Evolutionary conservation across 1,140 invertebrate genomes (phyloP), one percentile per base, ranked within the genome.

Genomic region (Aphidius ervi): DNA sequence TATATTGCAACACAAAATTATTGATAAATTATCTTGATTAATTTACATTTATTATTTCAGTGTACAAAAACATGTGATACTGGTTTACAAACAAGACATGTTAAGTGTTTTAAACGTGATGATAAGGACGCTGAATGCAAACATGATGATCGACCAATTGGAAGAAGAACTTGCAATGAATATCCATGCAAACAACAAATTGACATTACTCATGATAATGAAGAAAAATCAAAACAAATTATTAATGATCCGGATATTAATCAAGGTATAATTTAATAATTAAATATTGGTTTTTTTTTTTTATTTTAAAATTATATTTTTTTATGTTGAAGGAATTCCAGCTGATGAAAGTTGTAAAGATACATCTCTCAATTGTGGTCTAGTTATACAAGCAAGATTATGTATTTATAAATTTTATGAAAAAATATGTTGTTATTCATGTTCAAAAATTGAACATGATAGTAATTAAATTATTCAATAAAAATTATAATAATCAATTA

Each of bases 341-440:
- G 50, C 43, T 39, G 68, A 66, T 9, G 45, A 68, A 37, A 69
- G 70, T 60, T 95, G 92, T 68, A 79, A 82, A 49, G 91, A 95
- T 72, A 86, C 83, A 67, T 84, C 90, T 64, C 67, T 77, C 9
- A 90, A 90, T 71, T 94, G 92, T 72, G 81, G 84, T 57, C 79
- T 92, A 62, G 90, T 92, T 0, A 85, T 88, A 0, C 87, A 91
- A 75, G 88, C 90, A 8, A 81, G 90, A 47, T 82, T 93, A 1
- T 94, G 92, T 74, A 85, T 84, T 68, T 92, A 92, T 71, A 85
- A 87, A 59, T 93, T 90, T 75, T 94, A 94, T 75, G 84, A 84
- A 42, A 83, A 83, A 45, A 87, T 88, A 50, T 94, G 92, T 69
- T 94, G 92, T 73, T 70, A 82, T 23, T 88, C 89, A 23, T 91